Conservation (phyloP, 2,113 vertebrate species). For the Psephotus haematonotus region DNA sequence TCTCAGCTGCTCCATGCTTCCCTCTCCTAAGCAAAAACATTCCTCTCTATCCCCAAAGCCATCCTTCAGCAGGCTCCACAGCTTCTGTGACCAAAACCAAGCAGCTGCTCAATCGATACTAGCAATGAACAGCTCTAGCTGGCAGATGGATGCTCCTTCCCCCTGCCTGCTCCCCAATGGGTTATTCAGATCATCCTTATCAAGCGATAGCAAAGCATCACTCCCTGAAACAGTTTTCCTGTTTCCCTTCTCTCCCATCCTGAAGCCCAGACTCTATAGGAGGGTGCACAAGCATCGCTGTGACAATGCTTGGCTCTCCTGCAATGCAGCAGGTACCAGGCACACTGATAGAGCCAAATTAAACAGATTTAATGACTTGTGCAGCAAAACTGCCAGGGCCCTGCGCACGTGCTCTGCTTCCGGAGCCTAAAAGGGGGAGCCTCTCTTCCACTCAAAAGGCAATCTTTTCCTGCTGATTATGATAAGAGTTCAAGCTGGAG, state of each 20-base stretch:
- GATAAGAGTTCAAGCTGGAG: neutral
- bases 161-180: neutral
- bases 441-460: neutral
- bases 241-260: neutral
- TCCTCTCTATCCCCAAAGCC: neutral
- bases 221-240: neutral
- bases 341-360: neutral
- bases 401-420: accelerated
- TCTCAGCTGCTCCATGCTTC: neutral
- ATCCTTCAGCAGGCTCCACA: neutral
- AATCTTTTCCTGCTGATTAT: neutral
- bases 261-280: neutral
- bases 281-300: neutral
- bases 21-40: neutral
- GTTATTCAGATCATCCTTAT: neutral
- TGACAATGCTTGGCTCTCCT: accelerated
- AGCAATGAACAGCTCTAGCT: neutral
- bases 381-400: neutral
- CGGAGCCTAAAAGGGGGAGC: neutral
- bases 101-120: neutral
- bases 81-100: neutral
- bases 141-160: neutral
- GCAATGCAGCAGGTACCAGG: neutral
- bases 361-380: neutral
- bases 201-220: neutral